Conservation (phyloP, 2,113 vertebrate genomes). For the Syngnathus typhle region DNA sequence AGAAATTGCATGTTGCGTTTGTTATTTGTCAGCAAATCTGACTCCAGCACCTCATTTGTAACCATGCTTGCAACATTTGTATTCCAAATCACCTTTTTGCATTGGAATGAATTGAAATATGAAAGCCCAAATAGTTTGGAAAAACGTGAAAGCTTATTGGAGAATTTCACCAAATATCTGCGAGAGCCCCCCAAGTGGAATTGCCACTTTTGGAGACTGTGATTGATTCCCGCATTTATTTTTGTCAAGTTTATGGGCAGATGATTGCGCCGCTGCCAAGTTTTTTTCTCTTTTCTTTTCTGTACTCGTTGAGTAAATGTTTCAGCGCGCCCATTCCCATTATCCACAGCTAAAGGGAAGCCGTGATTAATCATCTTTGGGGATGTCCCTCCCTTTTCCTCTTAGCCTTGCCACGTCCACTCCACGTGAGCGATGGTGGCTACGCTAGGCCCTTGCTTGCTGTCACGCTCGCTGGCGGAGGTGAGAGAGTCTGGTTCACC, state of each 20-base stretch:
- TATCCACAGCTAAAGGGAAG: conserved; percentile 38
- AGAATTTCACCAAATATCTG: background rate
- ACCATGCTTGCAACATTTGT: no score
- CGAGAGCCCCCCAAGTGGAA: conserved; percentile 10
- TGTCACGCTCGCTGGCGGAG: background rate
- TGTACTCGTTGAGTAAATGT: conserved; percentile 33
- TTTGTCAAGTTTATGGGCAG: conserved; percentile 34
- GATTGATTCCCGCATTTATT: conserved; percentile 16
- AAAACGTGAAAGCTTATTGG: no score
- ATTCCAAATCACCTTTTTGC: no score
- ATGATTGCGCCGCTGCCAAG: conserved; percentile 35
- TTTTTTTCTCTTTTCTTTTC: conserved; percentile 18
- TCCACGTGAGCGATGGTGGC: background rate
- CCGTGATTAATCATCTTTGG: conserved; percentile 32
- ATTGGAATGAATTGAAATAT: no score
- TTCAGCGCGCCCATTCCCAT: conserved; percentile 33
- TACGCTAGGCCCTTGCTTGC: background rate
- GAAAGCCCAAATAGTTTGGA: no score
- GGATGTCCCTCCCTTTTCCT: background rate
- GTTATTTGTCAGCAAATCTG: no score
- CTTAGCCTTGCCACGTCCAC: background rate
- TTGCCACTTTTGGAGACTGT: conserved; percentile 18
- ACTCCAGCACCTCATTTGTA: no score
- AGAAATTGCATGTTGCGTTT: no score
- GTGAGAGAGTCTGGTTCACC: conserved; percentile 36